These are phyloP conservation scores for Gobionotothen gibberifrons DNA, from an alignment of 2,797 vertebrate species.

Conservation along the genomic window DNA sequence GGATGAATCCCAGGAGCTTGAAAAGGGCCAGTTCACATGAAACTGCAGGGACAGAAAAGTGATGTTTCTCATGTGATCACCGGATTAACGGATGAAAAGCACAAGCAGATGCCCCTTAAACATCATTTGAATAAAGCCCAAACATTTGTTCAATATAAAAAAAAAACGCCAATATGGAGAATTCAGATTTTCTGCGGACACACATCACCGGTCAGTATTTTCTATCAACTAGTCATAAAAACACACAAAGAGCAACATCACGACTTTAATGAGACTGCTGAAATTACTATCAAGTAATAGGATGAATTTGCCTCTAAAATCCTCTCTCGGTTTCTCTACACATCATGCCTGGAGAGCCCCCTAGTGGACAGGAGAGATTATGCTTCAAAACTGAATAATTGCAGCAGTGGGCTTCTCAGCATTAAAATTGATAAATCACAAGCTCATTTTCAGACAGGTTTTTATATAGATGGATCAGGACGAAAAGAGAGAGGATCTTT, in stretches of 20 bases:
- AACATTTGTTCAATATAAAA: background rate
- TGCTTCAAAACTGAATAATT: background rate
- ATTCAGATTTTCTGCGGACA: background rate
- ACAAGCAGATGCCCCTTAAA: background rate
- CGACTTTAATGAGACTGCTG: background rate
- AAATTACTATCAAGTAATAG: background rate
- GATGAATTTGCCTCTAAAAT: background rate
- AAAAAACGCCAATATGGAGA: background rate
- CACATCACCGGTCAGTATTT: background rate
- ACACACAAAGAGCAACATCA: background rate
- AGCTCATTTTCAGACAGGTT: no score
- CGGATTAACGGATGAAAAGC: background rate
- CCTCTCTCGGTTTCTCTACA: background rate
- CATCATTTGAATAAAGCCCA: background rate
- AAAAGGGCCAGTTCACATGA: background rate
- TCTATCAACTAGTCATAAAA: background rate
- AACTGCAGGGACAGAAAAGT: background rate
- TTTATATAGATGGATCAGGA: no score
- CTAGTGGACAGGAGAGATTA: conserved; percentile 17
- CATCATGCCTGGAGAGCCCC: conserved; percentile 19
- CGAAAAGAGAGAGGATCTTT: no score
- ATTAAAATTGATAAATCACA: no score
- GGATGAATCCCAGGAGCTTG: background rate
- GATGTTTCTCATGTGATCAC: background rate
- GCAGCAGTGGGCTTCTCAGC: background rate